A percentile compares a stretch with the other conserved stretches of the same genome.
Conservation (phyloP, 2,888 invertebrate genomes). For the Nemotelus pantherinus region DNA sequence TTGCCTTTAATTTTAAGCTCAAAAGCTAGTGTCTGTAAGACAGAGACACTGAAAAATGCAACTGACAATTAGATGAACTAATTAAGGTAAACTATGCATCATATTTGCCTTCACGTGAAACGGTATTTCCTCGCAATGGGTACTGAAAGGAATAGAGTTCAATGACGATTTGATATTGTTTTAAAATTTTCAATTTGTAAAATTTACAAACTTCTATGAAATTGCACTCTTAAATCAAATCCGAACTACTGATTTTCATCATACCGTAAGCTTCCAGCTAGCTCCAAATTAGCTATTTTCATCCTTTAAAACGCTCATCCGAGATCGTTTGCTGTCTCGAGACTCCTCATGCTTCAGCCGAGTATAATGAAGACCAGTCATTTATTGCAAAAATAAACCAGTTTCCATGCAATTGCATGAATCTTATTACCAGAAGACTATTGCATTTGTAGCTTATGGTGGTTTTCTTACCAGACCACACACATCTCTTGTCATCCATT, state of each 20-base stretch:
- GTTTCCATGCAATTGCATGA: conserved; percentile 30
- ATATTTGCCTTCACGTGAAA: no score
- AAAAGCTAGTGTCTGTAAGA: no score
- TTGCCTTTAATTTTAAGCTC: no score
- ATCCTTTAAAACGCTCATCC: conserved; percentile 1
- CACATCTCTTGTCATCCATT: conserved; percentile 37
- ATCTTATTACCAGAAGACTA: conserved; percentile 34
- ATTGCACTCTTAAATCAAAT: no score
- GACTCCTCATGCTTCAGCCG: neutral
- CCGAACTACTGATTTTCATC: neutral
- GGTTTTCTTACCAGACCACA: conserved; percentile 38
- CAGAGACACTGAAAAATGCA: no score
- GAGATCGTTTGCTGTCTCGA: neutral
- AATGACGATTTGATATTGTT: no score
- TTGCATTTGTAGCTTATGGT: conserved; percentile 37
- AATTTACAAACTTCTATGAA: no score
- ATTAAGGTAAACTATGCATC: no score
- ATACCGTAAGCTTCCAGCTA: conserved; percentile 19
- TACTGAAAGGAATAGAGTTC: no score
- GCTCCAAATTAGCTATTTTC: conserved; percentile 26
- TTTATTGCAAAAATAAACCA: conserved; percentile 9
- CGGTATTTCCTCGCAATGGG: no score
- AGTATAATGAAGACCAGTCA: conserved; percentile 13
- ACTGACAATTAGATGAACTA: no score
- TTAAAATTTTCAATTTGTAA: no score